Evolutionary conservation across 2,113 vertebrate genomes (phyloP).

Genomic region (Crotalus horridus): DNA sequence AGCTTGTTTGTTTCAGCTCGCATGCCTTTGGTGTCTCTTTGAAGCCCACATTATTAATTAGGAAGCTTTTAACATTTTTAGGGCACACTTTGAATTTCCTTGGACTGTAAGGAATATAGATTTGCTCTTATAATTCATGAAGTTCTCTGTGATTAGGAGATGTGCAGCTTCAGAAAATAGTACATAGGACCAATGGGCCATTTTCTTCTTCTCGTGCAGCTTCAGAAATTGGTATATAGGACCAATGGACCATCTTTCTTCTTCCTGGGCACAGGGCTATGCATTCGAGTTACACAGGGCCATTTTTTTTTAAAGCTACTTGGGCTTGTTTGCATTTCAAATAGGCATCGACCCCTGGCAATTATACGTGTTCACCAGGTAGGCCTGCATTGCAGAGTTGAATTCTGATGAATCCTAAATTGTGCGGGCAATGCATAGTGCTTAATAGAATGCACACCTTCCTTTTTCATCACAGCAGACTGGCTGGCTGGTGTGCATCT

Average conservation of each 20-base stretch:
- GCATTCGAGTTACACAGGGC: background rate
- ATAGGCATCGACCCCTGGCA: background rate
- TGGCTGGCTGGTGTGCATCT: background rate
- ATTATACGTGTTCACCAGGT: background rate
- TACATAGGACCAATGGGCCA: background rate
- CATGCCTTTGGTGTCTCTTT: background rate
- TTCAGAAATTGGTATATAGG: background rate
- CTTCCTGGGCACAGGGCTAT: background rate
- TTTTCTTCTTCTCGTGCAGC: background rate
- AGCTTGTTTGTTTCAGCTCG: background rate
- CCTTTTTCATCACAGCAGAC: background rate
- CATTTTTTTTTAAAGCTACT: background rate
- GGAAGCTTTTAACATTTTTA: slow-evolving; percentile 15
- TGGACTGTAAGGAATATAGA: background rate
- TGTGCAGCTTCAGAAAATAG: background rate
- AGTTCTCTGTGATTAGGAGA: background rate
- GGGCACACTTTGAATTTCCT: background rate
- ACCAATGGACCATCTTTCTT: background rate
- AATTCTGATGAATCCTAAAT: background rate
- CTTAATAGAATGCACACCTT: no score
- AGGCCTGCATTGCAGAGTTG: slow-evolving; percentile 11
- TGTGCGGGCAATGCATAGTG: background rate
- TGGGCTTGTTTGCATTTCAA: background rate
- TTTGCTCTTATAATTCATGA: background rate
- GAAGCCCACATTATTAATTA: background rate